These are phyloP conservation scores for Ectobius pallidus DNA, from an alignment of 2,888 invertebrate species.

Conservation along the genomic window DNA sequence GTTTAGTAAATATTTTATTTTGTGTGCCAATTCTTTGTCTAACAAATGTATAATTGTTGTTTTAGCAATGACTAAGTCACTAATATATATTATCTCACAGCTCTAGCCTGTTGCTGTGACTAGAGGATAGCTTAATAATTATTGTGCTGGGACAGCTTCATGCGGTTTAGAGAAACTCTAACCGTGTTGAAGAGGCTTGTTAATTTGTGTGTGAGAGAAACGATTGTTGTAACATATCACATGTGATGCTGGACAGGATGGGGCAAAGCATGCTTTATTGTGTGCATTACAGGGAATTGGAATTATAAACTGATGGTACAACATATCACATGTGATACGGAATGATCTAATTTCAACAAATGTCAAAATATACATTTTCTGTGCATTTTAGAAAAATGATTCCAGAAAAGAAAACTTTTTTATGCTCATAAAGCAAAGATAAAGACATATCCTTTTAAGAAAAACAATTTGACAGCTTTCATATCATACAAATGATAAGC, in stretches of 20 bases:
- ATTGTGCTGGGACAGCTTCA: conserved; percentile 10
- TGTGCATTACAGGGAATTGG: no score
- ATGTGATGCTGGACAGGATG: no score
- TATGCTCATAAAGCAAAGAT: conserved; percentile 20
- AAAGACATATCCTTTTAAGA: conserved; percentile 28
- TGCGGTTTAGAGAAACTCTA: not conserved
- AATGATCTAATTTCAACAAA: not conserved
- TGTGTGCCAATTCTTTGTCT: conserved; percentile 41
- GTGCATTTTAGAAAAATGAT: conserved; percentile 23
- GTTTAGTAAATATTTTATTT: conserved; percentile 36
- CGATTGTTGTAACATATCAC: no score
- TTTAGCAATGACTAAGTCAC: conserved; percentile 38
- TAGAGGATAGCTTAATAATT: conserved; percentile 40
- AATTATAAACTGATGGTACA: no score
- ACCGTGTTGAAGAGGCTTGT: not conserved
- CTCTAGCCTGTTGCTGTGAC: conserved; percentile 43
- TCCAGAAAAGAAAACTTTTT: conserved; percentile 8
- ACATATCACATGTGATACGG: conserved; percentile 4
- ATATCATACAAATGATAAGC: conserved; percentile 22
- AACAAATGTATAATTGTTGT: conserved; percentile 41
- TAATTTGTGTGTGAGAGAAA: no score
- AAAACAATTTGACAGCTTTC: not conserved
- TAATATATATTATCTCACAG: conserved; percentile 34
- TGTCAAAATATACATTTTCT: conserved; percentile 18
- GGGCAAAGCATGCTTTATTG: no score